These are phyloP conservation scores for Stegodyphus dumicola DNA, from an alignment of 1,140 invertebrate genomes.

Conservation along the genomic window DNA sequence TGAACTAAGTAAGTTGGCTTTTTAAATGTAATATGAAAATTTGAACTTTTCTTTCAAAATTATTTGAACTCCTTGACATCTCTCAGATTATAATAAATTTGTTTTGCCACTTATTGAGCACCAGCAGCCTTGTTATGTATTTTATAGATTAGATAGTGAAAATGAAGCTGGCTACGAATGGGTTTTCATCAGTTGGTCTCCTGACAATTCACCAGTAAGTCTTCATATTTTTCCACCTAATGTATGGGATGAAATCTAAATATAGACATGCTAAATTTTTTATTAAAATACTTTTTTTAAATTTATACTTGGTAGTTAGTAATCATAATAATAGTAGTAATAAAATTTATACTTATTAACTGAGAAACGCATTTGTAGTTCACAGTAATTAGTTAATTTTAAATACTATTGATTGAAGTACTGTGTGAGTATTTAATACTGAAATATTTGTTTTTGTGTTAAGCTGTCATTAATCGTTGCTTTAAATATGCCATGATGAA, in stretches of 20 bases:
- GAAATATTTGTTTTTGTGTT: too few species aligned
- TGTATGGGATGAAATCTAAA: background rate
- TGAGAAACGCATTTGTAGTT: too few species aligned
- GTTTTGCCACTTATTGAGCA: conserved; percentile 82
- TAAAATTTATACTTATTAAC: too few species aligned
- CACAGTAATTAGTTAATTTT: too few species aligned
- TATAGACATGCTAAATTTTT: background rate
- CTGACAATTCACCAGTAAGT: conserved; percentile 81
- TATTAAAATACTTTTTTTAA: background rate
- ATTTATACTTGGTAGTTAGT: background rate
- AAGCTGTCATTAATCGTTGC: too few species aligned
- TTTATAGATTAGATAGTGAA: conserved; percentile 87
- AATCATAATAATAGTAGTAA: too few species aligned
- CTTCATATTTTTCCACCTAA: conserved; percentile 45
- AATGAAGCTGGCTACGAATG: conserved; percentile 87
- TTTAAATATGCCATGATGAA: too few species aligned
- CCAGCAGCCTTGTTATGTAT: conserved; percentile 91
- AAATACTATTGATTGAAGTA: too few species aligned
- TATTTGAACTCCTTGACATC: conserved; percentile 6
- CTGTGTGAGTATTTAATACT: too few species aligned
- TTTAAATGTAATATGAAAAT: too few species aligned
- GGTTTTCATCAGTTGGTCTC: conserved; percentile 95
- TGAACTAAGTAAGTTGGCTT: too few species aligned
- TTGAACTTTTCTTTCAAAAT: too few species aligned
- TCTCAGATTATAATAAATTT: conserved; percentile 76